Base-by-base conservation (phyloP, 2,113 vertebrate genomes). In the Salminus brasiliensis region DNA sequence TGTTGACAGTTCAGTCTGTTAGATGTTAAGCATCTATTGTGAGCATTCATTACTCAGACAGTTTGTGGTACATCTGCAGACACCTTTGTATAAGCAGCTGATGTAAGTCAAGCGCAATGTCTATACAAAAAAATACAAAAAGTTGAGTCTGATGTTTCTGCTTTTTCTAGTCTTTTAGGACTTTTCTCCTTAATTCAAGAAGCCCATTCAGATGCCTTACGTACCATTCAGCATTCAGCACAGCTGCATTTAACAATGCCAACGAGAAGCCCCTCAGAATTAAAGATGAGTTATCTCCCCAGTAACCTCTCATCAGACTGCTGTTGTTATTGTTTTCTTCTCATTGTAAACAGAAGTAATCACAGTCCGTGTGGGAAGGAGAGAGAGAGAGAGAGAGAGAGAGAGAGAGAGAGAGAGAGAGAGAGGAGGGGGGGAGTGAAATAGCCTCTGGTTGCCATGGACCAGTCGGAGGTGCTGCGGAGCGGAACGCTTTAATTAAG, bases 341-440 rank as follows among this genome's bases (percentile, higher is more conserved):
- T 85, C 87, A 90, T 86, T 91, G 88, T 93, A 92, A 93, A 93
- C 91, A 92, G 90, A 92, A 87, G 90, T 92, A 90, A 93, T 93
- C 91, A 90, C 90, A 88, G 91, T 87, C 89, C 86, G 88, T 87
- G 85, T 89, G 88, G 89, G 90, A 87, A 88, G 9, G 36, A 39
- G 36, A 39, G 36, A 39, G 36, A 39, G 36, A 39, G 36, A 39
- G 36, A 39, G 36, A 39, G 36, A 39, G 36, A 39, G 36, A 39
- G 36, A 39, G 36, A 39, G 36, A 39, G 36, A 39, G 36, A 39
- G 36, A 39, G 36, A 39, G 36, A 39, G 36, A 39, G 36, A 39
- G 53, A 4, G 53, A 23, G 59, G 11, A 29, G 23, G 83, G 89
- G 90, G 80, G 80, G 86, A 88, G 90, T 79, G 85, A 91, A 89